These are phyloP conservation scores for Drosophila merina DNA, from an alignment of 2,888 invertebrate species.

Conservation along the genomic window DNA sequence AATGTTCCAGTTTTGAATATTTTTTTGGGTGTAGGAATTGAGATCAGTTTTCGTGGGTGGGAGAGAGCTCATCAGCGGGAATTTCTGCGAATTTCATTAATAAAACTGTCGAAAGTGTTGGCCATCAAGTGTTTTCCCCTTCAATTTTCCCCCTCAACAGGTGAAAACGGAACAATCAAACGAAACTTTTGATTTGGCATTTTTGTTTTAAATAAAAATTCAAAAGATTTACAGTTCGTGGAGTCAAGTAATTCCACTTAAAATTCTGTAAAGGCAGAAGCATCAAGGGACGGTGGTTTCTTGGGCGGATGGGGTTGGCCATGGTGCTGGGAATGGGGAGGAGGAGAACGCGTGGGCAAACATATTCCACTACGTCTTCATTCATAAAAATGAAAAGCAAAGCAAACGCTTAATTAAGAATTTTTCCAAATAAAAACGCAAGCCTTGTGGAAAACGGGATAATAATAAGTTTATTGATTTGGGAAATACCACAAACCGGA, in stretches of 20 bases:
- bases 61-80: conserved; percentile 52
- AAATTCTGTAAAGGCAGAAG: conserved; percentile 57
- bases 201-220: conserved; percentile 77
- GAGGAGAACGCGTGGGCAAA: conserved; percentile 15
- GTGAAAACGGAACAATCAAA: conserved; percentile 69
- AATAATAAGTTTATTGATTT: conserved; percentile 76
- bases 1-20: not conserved
- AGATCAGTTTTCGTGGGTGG: conserved; percentile 25
- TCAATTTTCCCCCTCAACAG: conserved; percentile 19
- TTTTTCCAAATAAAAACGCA: conserved; percentile 66
- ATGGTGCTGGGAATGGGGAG: not conserved
- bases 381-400: conserved; percentile 60
- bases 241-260: conserved; percentile 73
- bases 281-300: not conserved
- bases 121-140: conserved; percentile 47
- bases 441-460: conserved; percentile 40
- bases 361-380: conserved; percentile 40
- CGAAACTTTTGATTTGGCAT: conserved; percentile 57
- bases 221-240: conserved; percentile 70
- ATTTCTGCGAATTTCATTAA: conserved; percentile 78
- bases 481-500: conserved; percentile 72
- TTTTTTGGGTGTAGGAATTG: conserved; percentile 1
- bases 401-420: conserved; percentile 69
- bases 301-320: not conserved
- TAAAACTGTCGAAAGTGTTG: conserved; percentile 76